Percentiles rank a stretch among this genome's conserved stretches.
Evolutionary conservation across 2,113 vertebrate species (phyloP).

Genomic region (Myocastor coypus): DNA sequence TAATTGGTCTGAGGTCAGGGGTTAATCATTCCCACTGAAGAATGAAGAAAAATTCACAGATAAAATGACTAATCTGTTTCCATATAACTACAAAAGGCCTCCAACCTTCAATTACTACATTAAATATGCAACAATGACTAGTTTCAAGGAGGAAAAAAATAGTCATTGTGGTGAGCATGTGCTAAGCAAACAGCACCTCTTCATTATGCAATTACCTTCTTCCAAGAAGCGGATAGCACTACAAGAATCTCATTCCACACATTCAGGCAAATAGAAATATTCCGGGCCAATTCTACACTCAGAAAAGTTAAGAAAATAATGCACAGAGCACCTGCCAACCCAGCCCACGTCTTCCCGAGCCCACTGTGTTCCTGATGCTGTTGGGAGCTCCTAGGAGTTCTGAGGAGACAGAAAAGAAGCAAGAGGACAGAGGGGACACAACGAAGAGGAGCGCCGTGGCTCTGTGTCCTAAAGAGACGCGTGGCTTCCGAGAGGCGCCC

Average conservation of each 20-base stretch:
- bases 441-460: neutral
- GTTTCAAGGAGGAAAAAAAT: constrained; percentile 56
- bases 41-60: constrained; percentile 35
- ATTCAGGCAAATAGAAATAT: neutral
- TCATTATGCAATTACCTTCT: neutral
- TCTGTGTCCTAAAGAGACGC: neutral
- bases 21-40: constrained; percentile 39
- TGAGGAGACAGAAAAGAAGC: neutral
- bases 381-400: neutral
- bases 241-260: neutral
- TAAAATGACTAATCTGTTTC: constrained; percentile 34
- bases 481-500: no score
- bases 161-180: neutral
- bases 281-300: neutral
- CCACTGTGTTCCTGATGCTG: neutral
- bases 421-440: neutral
- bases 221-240: constrained; percentile 8
- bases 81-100: neutral
- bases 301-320: neutral
- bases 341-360: neutral
- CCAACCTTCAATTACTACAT: constrained; percentile 20
- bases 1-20: constrained; percentile 4
- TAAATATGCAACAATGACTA: constrained; percentile 26
- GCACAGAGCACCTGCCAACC: neutral
- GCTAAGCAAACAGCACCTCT: constrained; percentile 13